phyloP scores from a whole-genome alignment of 2,797 vertebrate species.

The Sebastes itinus region DNA sequence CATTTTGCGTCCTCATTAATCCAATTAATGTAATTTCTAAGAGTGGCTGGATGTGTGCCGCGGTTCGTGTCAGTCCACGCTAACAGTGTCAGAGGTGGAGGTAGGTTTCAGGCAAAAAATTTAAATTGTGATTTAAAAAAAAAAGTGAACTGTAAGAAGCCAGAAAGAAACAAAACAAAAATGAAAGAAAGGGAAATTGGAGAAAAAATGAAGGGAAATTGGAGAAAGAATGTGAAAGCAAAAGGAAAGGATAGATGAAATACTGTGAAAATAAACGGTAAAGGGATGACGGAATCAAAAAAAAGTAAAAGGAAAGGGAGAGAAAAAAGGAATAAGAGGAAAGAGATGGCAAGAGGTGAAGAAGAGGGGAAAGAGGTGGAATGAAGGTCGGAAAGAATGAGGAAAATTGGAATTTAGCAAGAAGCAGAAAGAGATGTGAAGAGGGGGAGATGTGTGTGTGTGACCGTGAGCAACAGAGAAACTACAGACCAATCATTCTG shows the following conservation, averaged over 20 bases:
- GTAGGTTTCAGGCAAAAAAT: neutral
- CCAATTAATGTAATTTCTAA: constrained; percentile 31
- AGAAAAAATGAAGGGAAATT: neutral
- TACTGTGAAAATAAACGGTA: neutral
- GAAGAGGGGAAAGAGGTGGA: neutral
- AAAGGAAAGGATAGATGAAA: neutral
- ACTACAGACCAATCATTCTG: neutral
- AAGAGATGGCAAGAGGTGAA: neutral
- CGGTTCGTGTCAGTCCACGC: neutral
- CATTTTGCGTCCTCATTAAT: constrained; percentile 26
- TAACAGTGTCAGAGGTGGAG: constrained; percentile 2
- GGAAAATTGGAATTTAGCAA: neutral
- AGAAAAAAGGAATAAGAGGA: neutral
- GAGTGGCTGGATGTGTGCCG: neutral
- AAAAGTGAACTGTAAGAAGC: neutral
- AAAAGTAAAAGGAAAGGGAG: neutral
- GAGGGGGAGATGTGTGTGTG: neutral
- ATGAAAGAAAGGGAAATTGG: neutral
- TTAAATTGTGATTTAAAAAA: neutral
- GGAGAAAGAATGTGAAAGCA: neutral
- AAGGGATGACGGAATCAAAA: neutral
- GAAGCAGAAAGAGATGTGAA: neutral
- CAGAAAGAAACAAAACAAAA: neutral
- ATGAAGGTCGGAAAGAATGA: neutral
- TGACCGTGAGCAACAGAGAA: neutral